Percentiles rank a stretch among this genome's conserved stretches.
Evolutionary conservation across 1,140 invertebrate genomes (phyloP).

Genomic region (Aphelenchoides avenae): DNA sequence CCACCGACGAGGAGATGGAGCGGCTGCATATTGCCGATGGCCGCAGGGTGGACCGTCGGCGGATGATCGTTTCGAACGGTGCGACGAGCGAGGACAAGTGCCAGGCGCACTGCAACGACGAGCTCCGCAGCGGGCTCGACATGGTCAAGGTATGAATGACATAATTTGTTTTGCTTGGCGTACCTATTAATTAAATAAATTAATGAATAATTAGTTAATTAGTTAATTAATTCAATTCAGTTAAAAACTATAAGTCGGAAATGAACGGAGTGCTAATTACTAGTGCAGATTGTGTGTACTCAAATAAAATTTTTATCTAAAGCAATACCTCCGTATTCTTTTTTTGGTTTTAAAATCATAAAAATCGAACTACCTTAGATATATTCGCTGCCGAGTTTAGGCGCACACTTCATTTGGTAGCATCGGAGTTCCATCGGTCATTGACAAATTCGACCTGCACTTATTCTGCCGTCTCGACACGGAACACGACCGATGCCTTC

Average conservation of each 20-base stretch:
- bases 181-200: constrained; percentile 3
- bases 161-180: too few relatives aligned
- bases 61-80: constrained; percentile 8
- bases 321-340: too few relatives aligned
- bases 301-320: too few relatives aligned
- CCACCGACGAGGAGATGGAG: too few relatives aligned
- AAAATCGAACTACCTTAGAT: background rate
- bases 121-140: constrained; percentile 48
- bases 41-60: too few relatives aligned
- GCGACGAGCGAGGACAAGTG: constrained; percentile 42
- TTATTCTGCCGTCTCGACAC: constrained; percentile 54
- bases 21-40: too few relatives aligned
- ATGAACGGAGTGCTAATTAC: too few relatives aligned
- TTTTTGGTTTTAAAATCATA: too few relatives aligned
- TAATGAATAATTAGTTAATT: constrained; percentile 12
- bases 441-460: constrained; percentile 49
- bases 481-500: constrained; percentile 51
- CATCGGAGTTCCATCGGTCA: constrained; percentile 55
- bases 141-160: constrained; percentile 60
- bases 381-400: constrained; percentile 21
- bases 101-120: constrained; percentile 53
- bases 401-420: constrained; percentile 58
- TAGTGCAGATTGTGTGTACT: background rate
- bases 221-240: constrained; percentile 5
- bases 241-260: too few relatives aligned